Evolutionary conservation across 1,140 invertebrate species (phyloP).

Genomic region (Rhynchophorus ferrugineus): DNA sequence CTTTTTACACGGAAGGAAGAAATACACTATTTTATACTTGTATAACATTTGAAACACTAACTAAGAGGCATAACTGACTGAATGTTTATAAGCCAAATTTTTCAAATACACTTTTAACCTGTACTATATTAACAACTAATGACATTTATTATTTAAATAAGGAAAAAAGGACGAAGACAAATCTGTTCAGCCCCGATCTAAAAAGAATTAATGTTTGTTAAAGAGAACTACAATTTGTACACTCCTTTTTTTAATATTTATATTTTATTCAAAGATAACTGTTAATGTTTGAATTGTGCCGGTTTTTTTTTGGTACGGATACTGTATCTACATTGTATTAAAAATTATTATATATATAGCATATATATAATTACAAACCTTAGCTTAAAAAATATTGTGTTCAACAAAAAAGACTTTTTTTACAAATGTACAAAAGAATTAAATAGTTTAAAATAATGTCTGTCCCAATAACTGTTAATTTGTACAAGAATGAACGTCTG

Average conservation of each 20-base stretch:
- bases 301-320: too few relatives aligned
- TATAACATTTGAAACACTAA: not conserved
- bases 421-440: not conserved
- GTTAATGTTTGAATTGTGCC: not conserved
- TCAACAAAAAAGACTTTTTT: not conserved
- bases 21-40: not conserved
- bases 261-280: too few relatives aligned
- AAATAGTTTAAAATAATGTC: too few relatives aligned
- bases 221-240: not conserved
- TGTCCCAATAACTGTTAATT: too few relatives aligned
- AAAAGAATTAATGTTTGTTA: too few relatives aligned
- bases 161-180: not conserved
- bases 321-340: too few relatives aligned
- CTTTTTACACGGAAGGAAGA: too few relatives aligned
- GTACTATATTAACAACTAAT: constrained; percentile 7
- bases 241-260: too few relatives aligned
- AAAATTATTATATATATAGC: not conserved
- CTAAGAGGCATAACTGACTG: constrained; percentile 9
- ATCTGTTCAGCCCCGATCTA: too few relatives aligned
- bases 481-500: too few relatives aligned
- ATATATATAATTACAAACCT: not conserved
- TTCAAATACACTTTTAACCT: constrained; percentile 12
- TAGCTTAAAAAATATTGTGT: not conserved
- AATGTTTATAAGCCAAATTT: constrained; percentile 18
- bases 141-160: constrained; percentile 6